phyloP scores from a whole-genome alignment of 1,140 invertebrate species.

The Lordiphosa mommai region DNA sequence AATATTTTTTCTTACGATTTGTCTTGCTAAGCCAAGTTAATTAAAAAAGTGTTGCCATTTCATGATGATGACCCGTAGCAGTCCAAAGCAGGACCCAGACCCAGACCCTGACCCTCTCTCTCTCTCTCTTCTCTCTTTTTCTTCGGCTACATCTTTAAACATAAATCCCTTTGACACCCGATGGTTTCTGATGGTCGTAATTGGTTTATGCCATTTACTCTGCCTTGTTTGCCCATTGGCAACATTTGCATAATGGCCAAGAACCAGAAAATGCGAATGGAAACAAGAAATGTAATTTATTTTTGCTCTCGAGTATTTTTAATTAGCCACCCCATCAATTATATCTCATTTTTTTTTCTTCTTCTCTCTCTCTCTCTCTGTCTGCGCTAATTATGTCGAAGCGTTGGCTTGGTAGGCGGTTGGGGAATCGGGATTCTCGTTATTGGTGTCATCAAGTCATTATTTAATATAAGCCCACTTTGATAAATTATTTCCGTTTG shows the following conservation, averaged over 20 bases:
- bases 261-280: slow-evolving; percentile 12
- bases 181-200: slow-evolving; percentile 30
- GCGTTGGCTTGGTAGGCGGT: neutral
- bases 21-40: slow-evolving; percentile 28
- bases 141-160: neutral
- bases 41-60: slow-evolving; percentile 53
- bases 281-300: slow-evolving; percentile 51
- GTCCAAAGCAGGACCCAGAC: neutral
- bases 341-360: neutral
- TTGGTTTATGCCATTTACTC: slow-evolving; percentile 53
- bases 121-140: neutral
- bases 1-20: slow-evolving; percentile 16
- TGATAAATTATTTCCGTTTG: slow-evolving; percentile 76
- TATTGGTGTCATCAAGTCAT: slow-evolving; percentile 62
- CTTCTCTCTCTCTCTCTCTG: neutral
- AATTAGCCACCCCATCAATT: slow-evolving; percentile 26
- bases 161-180: slow-evolving; percentile 34
- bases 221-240: slow-evolving; percentile 26
- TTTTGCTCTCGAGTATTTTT: slow-evolving; percentile 33
- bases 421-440: slow-evolving; percentile 6
- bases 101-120: neutral
- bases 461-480: slow-evolving; percentile 62
- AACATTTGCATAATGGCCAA: slow-evolving; percentile 39
- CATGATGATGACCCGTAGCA: slow-evolving; percentile 9
- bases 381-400: slow-evolving; percentile 42